phyloP scores from a whole-genome alignment of 2,797 vertebrate genomes.

The Pangasius macronema region DNA sequence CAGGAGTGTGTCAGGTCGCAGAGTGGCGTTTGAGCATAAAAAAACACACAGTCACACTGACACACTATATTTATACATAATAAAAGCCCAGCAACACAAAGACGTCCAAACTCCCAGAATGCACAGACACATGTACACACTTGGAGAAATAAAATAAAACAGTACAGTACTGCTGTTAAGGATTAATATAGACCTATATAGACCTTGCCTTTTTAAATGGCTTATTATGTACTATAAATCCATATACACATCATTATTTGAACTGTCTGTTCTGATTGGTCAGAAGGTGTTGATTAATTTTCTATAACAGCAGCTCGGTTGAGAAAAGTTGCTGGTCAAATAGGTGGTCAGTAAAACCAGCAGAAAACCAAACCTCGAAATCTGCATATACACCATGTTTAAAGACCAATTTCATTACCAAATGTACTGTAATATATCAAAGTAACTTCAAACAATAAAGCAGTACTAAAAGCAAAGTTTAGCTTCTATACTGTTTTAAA shows the following conservation, averaged over 20 bases:
- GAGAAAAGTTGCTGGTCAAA: not conserved
- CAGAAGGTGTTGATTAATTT: not conserved
- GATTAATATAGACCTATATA: not conserved
- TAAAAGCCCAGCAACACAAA: conserved; percentile 48
- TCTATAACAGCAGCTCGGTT: not conserved
- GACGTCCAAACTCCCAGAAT: conserved; percentile 35
- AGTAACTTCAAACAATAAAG: not conserved
- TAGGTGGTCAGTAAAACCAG: not conserved
- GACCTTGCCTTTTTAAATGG: not conserved
- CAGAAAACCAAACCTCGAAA: not conserved
- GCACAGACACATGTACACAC: not conserved
- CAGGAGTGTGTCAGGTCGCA: conserved; percentile 51
- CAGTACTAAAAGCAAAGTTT: not conserved
- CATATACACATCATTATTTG: not conserved
- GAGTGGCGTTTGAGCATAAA: conserved; percentile 55
- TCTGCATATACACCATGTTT: too few species aligned
- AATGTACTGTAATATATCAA: not conserved
- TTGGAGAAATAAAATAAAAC: not conserved
- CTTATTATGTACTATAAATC: not conserved
- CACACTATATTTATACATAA: conserved; percentile 12
- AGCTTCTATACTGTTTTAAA: not conserved
- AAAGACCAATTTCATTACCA: not conserved
- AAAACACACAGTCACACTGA: conserved; percentile 8
- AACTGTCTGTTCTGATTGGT: not conserved
- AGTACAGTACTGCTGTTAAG: not conserved